Conservation (phyloP, 2,888 invertebrate genomes). For the Stegophylla sp. region DNA sequence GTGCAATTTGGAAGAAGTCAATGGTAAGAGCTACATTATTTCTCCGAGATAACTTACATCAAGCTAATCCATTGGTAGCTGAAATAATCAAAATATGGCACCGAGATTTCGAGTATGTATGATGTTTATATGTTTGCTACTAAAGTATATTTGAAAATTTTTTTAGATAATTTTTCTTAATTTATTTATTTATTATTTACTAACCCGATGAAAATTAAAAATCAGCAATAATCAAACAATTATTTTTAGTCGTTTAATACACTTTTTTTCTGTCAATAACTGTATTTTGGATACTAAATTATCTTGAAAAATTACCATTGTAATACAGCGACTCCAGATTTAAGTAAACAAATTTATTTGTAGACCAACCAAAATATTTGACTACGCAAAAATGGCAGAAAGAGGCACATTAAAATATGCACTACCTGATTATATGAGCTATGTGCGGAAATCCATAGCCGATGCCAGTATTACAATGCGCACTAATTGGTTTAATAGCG, state of each 20-base stretch:
- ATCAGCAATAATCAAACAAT: too few relatives aligned
- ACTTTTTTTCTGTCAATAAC: background rate
- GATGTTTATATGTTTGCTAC: too few relatives aligned
- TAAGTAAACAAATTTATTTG: background rate
- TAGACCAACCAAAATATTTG: slow-evolving; percentile 42
- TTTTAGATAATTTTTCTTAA: too few relatives aligned
- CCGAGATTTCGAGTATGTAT: slow-evolving; percentile 73
- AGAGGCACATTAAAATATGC: slow-evolving; percentile 38
- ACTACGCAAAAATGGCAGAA: slow-evolving; percentile 1
- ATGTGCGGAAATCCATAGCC: slow-evolving; percentile 3
- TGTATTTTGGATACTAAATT: too few relatives aligned
- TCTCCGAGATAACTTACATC: slow-evolving; percentile 69
- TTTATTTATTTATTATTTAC: too few relatives aligned
- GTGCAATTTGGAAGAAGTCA: slow-evolving; percentile 40
- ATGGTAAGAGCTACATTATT: slow-evolving; percentile 19
- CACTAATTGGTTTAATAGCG: slow-evolving; percentile 30
- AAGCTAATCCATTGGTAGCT: slow-evolving; percentile 82
- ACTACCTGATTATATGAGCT: slow-evolving; percentile 7
- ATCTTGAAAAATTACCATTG: slow-evolving; percentile 23
- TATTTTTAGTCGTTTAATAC: background rate
- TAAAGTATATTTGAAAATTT: too few relatives aligned
- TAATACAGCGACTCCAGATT: background rate
- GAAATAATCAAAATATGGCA: slow-evolving; percentile 83
- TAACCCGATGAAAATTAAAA: too few relatives aligned
- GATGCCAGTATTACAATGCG: slow-evolving; percentile 28